phyloP scores from a whole-genome alignment of 1,140 invertebrate genomes.

The Metaphire vulgaris region DNA sequence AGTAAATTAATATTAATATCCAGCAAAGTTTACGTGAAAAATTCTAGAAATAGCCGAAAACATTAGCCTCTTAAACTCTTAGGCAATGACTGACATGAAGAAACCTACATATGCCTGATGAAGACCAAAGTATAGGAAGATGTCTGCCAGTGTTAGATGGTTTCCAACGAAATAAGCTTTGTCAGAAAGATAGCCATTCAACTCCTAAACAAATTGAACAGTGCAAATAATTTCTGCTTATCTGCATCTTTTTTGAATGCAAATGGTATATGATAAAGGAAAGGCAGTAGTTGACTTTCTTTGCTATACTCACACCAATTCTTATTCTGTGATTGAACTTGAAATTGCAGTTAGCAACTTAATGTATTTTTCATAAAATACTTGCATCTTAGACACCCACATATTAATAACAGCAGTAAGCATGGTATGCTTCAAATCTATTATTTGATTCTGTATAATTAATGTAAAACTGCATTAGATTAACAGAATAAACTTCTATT shows the following conservation, averaged over 20 bases:
- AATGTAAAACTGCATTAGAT: neutral
- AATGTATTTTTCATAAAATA: too few relatives aligned
- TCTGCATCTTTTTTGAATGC: neutral
- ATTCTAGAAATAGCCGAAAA: neutral
- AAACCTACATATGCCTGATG: constrained; percentile 34
- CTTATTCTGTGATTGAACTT: too few relatives aligned
- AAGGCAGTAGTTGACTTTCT: neutral
- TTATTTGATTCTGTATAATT: too few relatives aligned
- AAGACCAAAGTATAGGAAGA: constrained; percentile 36
- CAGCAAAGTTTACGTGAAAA: neutral
- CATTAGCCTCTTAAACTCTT: neutral
- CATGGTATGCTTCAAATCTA: too few relatives aligned
- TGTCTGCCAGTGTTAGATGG: constrained; percentile 34
- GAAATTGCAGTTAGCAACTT: too few relatives aligned
- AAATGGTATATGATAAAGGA: neutral
- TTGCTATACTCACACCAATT: too few relatives aligned
- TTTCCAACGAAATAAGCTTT: constrained; percentile 38
- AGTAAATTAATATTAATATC: too few relatives aligned
- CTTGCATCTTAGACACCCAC: neutral
- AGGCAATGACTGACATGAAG: too few relatives aligned
- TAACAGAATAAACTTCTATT: neutral
- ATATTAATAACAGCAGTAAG: too few relatives aligned
- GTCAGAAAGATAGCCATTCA: constrained; percentile 37
- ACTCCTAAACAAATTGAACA: constrained; percentile 35
- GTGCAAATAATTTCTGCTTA: neutral